phyloP scores from a whole-genome alignment of 2,113 vertebrate species.

The Pangasianodon gigas region DNA sequence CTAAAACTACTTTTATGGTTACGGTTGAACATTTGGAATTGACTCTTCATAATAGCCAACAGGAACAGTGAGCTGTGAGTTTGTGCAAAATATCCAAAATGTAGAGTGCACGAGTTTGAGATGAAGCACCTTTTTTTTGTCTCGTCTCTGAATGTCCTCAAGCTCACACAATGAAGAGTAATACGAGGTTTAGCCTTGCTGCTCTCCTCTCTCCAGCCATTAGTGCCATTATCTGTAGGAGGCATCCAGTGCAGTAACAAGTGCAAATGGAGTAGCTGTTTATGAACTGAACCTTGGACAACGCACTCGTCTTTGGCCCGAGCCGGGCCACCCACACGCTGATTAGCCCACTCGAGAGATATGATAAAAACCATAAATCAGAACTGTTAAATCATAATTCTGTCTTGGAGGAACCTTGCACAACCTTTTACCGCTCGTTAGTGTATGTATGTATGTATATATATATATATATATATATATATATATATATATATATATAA shows the following conservation, averaged over 20 bases:
- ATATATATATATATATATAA: neutral
- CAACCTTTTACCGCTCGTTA: neutral
- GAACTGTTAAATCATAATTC: neutral
- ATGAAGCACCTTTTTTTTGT: neutral
- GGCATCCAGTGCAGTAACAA: neutral
- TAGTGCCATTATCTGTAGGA: slow-evolving; percentile 8
- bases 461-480: neutral
- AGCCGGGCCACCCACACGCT: neutral
- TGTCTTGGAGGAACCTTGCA: neutral
- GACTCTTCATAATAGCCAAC: neutral
- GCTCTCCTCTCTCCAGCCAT: slow-evolving; percentile 9
- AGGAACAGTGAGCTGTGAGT: neutral
- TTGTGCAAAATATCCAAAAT: neutral
- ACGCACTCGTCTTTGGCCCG: neutral
- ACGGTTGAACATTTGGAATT: neutral
- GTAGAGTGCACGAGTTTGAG: neutral
- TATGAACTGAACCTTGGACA: slow-evolving; percentile 25
- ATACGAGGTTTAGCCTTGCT: neutral
- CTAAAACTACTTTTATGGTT: neutral
- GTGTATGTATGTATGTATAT: neutral
- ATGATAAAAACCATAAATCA: neutral
- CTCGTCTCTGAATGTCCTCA: neutral
- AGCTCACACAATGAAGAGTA: neutral
- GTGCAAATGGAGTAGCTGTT: slow-evolving; percentile 24
- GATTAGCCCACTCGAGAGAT: slow-evolving; percentile 4